phyloP scores from a whole-genome alignment of 2,797 vertebrate species.

The Enteromius trimaculatus region DNA sequence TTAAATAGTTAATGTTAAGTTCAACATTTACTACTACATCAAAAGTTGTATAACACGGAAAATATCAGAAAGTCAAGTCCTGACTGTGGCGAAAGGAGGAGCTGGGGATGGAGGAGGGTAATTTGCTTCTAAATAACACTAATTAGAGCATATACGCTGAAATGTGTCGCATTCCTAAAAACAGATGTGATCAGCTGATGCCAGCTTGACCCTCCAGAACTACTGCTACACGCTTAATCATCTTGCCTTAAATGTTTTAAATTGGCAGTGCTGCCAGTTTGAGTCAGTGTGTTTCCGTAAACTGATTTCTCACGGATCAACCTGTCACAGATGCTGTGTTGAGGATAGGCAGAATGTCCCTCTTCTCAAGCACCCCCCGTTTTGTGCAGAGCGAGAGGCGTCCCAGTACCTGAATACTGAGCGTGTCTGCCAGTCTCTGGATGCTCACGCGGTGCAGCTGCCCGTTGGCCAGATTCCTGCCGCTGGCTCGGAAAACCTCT shows the following conservation, averaged over 20 bases:
- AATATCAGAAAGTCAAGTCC: too few species aligned
- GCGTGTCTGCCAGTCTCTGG: constrained; percentile 78
- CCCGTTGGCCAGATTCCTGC: constrained; percentile 84
- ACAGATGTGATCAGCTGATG: too few species aligned
- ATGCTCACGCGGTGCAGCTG: constrained; percentile 82
- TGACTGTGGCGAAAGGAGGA: too few species aligned
- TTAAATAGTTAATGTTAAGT: background rate
- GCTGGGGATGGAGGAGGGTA: too few species aligned
- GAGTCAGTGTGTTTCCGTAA: background rate
- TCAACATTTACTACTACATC: background rate
- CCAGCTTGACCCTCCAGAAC: too few species aligned
- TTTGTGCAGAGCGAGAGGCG: background rate
- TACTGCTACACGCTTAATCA: too few species aligned
- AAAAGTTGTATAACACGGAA: too few species aligned
- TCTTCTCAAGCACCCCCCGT: background rate
- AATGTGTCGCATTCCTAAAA: too few species aligned
- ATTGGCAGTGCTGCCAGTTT: background rate
- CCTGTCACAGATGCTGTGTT: background rate
- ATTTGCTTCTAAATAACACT: too few species aligned
- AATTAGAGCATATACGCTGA: too few species aligned
- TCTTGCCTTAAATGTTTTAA: background rate
- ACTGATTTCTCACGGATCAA: background rate
- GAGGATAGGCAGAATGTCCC: background rate
- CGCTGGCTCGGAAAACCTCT: constrained; percentile 79
- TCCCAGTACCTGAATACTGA: constrained; percentile 79